These are phyloP conservation scores for Spea bombifrons DNA, from an alignment of 2,113 vertebrate species.

Conservation along the genomic window DNA sequence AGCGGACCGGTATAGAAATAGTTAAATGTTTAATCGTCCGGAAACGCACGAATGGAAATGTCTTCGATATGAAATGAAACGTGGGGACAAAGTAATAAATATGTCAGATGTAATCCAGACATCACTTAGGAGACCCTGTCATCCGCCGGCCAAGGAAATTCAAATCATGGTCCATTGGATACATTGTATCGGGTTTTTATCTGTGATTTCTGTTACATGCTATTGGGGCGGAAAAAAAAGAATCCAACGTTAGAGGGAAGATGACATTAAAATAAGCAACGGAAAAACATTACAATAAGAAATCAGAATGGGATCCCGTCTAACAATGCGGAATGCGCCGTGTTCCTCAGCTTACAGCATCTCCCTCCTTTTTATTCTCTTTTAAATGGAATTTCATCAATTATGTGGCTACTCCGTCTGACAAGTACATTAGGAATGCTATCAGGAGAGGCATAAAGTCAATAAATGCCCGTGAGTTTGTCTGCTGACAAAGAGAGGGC, in stretches of 20 bases:
- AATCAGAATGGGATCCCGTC: background rate
- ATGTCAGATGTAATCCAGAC: slow-evolving; percentile 35
- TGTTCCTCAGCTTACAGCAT: background rate
- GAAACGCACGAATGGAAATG: background rate
- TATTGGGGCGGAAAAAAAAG: too few relatives aligned
- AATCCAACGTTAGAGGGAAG: too few relatives aligned
- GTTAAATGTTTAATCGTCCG: too few relatives aligned
- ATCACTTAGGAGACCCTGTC: background rate
- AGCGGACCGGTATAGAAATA: too few relatives aligned
- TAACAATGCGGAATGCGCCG: too few relatives aligned
- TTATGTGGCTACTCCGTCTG: slow-evolving; percentile 15
- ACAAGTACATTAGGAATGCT: slow-evolving; percentile 40
- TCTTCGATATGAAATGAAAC: slow-evolving; percentile 28
- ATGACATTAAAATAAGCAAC: background rate
- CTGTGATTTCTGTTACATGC: background rate
- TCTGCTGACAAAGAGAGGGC: background rate
- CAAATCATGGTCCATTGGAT: background rate
- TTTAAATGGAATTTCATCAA: slow-evolving; percentile 41
- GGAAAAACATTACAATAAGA: background rate
- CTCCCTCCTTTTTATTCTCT: background rate
- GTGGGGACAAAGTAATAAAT: slow-evolving; percentile 13
- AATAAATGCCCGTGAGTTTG: slow-evolving; percentile 14
- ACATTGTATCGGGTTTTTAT: slow-evolving; percentile 6
- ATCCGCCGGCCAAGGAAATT: background rate
- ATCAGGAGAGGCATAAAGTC: slow-evolving; percentile 33